Base-by-base conservation (phyloP, 2,888 invertebrate species). In the Diachrysia chrysitis region DNA sequence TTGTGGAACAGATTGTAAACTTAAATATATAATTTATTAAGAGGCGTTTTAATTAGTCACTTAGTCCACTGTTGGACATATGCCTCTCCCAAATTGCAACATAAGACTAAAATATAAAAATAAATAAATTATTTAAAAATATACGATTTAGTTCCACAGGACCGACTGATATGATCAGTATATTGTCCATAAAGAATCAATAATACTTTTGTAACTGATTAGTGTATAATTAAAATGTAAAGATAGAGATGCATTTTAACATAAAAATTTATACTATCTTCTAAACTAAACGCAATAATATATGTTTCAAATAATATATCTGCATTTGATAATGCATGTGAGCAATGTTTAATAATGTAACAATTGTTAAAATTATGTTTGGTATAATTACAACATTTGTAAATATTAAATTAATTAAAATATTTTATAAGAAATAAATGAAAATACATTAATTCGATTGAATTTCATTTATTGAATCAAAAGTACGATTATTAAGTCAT, bases 351-450 rank as follows among this genome's bases (percentile, higher is more conserved):
- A 23, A 32, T 60, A 68, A 48, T 76, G 60, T 69, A 70, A 37
- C 62, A 25, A 63, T 46, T 54, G 55, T 57, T 51, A 63, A 29
- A 62, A 68, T 64, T 68, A 69, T 59, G 65, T 63, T 70, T 74
- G 58, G 46, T 70, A 78, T 35, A 66, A 55, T 59, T 58, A 60
- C 32, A 10, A 32, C 62, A 55, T 65, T 65, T 84, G 81, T 84
- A 84, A 84, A 81, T 85, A 83, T 69, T 73, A 73, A 76, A 63
- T 65, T 74, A 74, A 74, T 69, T 42, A 51, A 60, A 69, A 61
- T 82, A 79, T 78, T 82, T 83, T 84, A 59, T 85, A 84, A 81
- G 84, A 84, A 85, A 84, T 81, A 83, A 79, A 81, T 69, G 64
- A 67, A 80, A 82, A 73, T 71, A 67, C 60, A 37, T 70, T 69